These are phyloP conservation scores for Mustelus asterias DNA, from an alignment of 2,113 vertebrate genomes.

Conservation along the genomic window DNA sequence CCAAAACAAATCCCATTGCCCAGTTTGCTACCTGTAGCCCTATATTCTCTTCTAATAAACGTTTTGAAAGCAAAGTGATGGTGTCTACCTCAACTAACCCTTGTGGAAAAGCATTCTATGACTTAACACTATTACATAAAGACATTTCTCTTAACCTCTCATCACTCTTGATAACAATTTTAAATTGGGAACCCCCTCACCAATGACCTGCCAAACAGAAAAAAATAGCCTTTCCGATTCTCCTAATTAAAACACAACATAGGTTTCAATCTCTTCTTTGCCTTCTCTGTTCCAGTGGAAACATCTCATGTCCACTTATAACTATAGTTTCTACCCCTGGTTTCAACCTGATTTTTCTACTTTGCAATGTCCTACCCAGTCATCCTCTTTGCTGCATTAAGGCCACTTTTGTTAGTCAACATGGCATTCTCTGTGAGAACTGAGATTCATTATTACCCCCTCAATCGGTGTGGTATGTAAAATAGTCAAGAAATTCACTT, in stretches of 20 bases:
- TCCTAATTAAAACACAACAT: not conserved
- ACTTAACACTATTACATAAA: not conserved
- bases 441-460: not conserved
- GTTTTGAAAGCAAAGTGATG: not conserved
- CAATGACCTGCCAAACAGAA: not conserved
- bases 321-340: not conserved
- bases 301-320: not conserved
- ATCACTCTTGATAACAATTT: not conserved
- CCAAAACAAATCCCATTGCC: not conserved
- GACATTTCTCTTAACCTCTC: not conserved
- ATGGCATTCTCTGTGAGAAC: not conserved
- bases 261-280: not conserved
- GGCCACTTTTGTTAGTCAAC: not conserved
- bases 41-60: not conserved
- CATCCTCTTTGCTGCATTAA: not conserved
- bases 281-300: not conserved
- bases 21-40: not conserved
- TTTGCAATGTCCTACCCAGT: not conserved
- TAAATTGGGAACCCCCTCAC: not conserved
- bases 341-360: not conserved
- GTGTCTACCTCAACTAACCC: not conserved
- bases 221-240: not conserved
- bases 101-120: not conserved
- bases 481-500: no score
- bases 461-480: not conserved